Evolutionary conservation across 2,113 vertebrate species (phyloP).

Genomic region (Anarhynchus alexandrinus): DNA sequence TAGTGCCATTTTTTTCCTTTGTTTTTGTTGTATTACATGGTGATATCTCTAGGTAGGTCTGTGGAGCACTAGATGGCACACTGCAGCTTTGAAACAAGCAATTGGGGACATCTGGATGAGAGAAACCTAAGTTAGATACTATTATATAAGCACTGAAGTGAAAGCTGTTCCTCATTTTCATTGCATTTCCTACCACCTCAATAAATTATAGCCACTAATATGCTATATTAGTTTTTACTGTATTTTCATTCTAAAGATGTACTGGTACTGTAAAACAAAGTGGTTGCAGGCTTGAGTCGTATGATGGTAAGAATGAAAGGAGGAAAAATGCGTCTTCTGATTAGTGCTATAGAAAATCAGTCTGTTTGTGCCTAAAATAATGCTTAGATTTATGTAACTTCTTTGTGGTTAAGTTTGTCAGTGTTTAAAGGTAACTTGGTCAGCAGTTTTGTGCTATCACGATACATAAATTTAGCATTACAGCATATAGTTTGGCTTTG

Average conservation of each 20-base stretch:
- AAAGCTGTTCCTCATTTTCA: not conserved
- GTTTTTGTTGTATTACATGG: not conserved
- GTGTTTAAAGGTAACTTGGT: not conserved
- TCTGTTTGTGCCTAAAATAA: not conserved
- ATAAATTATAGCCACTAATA: not conserved
- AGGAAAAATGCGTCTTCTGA: not conserved
- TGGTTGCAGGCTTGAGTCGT: not conserved
- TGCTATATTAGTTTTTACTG: not conserved
- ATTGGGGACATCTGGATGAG: not conserved
- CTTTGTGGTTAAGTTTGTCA: not conserved
- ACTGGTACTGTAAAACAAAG: not conserved
- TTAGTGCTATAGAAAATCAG: not conserved
- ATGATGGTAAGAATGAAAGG: not conserved
- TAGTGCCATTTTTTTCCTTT: not conserved
- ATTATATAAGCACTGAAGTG: not conserved
- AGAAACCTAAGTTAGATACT: not conserved
- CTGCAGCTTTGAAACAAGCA: constrained; percentile 29
- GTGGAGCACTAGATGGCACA: constrained; percentile 71
- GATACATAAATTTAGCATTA: not conserved
- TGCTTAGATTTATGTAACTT: not conserved
- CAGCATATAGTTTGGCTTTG: not conserved
- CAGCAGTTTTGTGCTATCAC: not conserved
- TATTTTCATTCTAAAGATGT: not conserved
- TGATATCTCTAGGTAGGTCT: not conserved
- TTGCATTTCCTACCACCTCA: not conserved